Base-by-base conservation (phyloP, 2,113 vertebrate species). In the Origma solitaria region DNA sequence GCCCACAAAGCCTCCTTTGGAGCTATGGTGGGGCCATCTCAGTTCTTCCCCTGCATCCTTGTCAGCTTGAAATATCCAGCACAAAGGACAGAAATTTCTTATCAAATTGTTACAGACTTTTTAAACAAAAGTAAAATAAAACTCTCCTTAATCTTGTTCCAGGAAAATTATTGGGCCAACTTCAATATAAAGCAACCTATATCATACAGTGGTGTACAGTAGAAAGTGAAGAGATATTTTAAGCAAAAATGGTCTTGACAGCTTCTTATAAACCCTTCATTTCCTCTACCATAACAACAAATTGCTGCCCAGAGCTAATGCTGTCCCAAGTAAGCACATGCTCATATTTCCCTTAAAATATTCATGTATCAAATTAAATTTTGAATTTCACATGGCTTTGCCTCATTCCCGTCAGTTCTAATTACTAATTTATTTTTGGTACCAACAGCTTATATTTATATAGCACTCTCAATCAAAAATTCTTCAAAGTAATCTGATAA, bases 331-430 rank as follows among this genome's bases (percentile, higher is more conserved):
- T 37, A 92, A 92, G 51, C 72, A 82, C 62, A 77, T 30, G 28
- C 9, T 93, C 88, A 25, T 75, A 93, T 86, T 86, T 94, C 37
- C 76, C 65, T 92, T 93, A 78, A 96, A 94, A 94, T 90, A 96
- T 93, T 94, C 56, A 90, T 60, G n/a, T 73, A 88, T 78, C 71
- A 81, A 96, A 97, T 78, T 92, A 92, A 77, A 81, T 91, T 95
- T 83, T 90, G 76, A 81, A 77, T 88, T 94, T 95, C 81, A 77
- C 79, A 70, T 77, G 79, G 79, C 42, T 94, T 82, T 91, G 82
- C 92, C 57, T 93, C 54, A 37, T 38, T 93, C 54, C 62, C 10
- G 44, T 91, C 92, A 91, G 40, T 85, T 94, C 82, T 95, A 95
- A 94, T 94, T 96, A 93, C 76, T 56, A 71, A 77, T 75, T 82